Conservation (phyloP, 2,113 vertebrate genomes). For the Podilymbus podiceps region DNA sequence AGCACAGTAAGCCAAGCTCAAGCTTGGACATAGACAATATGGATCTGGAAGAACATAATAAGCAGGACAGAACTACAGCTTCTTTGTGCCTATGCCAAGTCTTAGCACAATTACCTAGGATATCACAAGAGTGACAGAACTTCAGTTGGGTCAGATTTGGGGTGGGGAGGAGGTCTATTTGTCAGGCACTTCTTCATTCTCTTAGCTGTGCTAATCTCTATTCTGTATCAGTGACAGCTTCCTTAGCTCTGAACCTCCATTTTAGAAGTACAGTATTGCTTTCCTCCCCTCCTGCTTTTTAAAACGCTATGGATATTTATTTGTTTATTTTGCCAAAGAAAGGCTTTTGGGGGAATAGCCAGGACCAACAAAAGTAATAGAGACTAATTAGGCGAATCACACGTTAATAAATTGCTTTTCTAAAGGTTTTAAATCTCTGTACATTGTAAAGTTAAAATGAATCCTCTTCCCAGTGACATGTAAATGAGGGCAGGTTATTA, state of each 20-base stretch:
- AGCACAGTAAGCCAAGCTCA: neutral
- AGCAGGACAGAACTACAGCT: neutral
- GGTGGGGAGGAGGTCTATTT: rapidly evolving
- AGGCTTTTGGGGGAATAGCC: neutral
- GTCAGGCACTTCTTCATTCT: neutral
- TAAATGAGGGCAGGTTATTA: neutral
- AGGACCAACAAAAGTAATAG: neutral
- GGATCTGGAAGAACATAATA: neutral
- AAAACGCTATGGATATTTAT: neutral
- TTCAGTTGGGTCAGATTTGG: neutral
- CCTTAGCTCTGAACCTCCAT: neutral
- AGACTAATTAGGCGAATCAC: neutral
- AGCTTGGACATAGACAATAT: neutral
- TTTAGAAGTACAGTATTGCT: neutral
- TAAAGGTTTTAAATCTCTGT: neutral
- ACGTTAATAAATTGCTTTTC: neutral
- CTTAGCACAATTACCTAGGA: no score
- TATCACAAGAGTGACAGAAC: neutral
- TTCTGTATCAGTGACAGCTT: neutral
- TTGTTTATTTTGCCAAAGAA: neutral
- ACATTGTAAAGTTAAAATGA: neutral
- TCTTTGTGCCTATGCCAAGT: neutral
- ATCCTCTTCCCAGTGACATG: neutral
- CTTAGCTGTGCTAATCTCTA: neutral
- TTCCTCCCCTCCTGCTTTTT: neutral